Evolutionary conservation across 2,113 vertebrate genomes (phyloP), one percentile per base, ranked within the genome.

Genomic region (Syrrhaptes paradoxus): DNA sequence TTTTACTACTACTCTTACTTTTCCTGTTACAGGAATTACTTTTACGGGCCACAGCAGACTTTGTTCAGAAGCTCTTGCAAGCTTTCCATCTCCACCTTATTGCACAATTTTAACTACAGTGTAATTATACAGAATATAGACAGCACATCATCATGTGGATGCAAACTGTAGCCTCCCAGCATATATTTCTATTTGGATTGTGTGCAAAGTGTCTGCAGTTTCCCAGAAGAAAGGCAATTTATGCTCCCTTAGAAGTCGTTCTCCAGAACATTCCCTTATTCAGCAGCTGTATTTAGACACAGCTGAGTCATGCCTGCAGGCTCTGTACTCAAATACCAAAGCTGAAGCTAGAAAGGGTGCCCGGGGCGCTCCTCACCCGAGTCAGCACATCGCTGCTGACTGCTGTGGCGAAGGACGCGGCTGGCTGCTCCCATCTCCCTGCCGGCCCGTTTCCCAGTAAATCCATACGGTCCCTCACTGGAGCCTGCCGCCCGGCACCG

Each of bases 281-380:
- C 65, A 73, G 80, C 59, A 66, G 93, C 65, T 45, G 68, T 46
- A 58, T 77, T 83, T 63, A 58, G 72, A 7, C 87, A 20, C 71
- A 46, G 91, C 93, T 92, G 91, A 96, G 89, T 95, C 96, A 96
- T 0, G 76, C 87, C 86, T 28, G 84, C 87, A 36, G 93, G 76
- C 87, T 77, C 76, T 0, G 34, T 6, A 13, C 54, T 49, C 67
- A 15, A 52, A 76, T 4, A 65, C 71, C 62, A 28, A 41, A 34
- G 74, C 34, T 2, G 28, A 22, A 48, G 12, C 83, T 52, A 11
- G 54, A 65, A 32, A 25, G 49, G 25, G 10, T 1, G 79, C 67
- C 79, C 46, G 22, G 12, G 63, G 93, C 26, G 7, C 20, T 34
- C 26, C 55, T 0, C 49, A 8, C 68, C 62, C 20, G 17, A 10